These are phyloP conservation scores for Prionace glauca DNA, from an alignment of 2,797 vertebrate genomes.

Conservation along the genomic window DNA sequence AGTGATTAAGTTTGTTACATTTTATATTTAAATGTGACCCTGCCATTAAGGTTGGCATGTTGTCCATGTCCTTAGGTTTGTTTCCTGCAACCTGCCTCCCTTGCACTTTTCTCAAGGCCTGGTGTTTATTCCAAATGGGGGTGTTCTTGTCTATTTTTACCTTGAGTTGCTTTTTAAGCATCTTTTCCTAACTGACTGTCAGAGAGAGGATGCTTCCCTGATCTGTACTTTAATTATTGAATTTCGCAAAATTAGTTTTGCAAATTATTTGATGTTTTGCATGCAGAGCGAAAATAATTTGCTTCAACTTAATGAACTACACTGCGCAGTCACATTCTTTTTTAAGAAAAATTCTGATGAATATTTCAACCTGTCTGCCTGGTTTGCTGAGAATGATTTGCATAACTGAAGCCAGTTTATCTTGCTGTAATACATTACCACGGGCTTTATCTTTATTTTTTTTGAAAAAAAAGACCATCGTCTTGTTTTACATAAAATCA, in stretches of 20 bases:
- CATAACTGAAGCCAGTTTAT: slow-evolving; percentile 11
- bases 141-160: background rate
- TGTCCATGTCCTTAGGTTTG: background rate
- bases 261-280: background rate
- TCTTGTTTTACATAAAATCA: slow-evolving; percentile 35
- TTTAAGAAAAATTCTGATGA: background rate
- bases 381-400: background rate
- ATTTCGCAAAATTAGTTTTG: background rate
- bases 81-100: background rate
- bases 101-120: background rate
- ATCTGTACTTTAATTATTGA: background rate
- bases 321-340: background rate
- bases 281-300: background rate
- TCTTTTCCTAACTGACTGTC: background rate
- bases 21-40: background rate
- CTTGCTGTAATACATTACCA: background rate
- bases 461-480: slow-evolving; percentile 40
- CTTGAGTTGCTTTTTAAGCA: background rate
- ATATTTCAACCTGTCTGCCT: background rate
- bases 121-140: background rate
- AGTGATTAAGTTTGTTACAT: background rate
- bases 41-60: background rate
- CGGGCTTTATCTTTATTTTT: slow-evolving; percentile 40
- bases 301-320: background rate
- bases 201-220: background rate